Evolutionary conservation across 2,113 vertebrate species (phyloP).

Genomic region (Salvelinus sp.): DNA sequence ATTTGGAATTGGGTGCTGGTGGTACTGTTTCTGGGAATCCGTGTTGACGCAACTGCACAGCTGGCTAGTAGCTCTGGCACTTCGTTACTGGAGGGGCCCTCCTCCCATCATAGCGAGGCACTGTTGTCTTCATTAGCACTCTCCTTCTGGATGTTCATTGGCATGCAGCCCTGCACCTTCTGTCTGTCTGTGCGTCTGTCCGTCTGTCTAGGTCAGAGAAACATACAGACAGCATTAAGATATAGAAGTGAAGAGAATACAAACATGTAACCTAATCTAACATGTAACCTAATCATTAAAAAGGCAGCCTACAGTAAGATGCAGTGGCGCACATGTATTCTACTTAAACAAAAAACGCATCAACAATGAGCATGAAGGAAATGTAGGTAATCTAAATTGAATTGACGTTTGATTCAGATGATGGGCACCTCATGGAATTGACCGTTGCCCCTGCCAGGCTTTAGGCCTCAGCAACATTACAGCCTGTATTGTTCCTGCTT

Average conservation of each 20-base stretch:
- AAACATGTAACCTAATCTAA: too few species aligned
- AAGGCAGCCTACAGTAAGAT: too few species aligned
- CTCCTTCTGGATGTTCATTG: constrained; percentile 7
- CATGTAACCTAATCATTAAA: too few species aligned
- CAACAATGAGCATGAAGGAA: background rate
- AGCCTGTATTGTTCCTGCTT: too few species aligned
- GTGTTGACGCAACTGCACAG: constrained; percentile 5
- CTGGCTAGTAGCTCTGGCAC: background rate
- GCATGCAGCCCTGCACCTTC: background rate
- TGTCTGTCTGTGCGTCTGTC: background rate
- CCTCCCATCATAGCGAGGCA: too few species aligned
- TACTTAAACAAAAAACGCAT: constrained; percentile 17
- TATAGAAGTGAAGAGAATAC: too few species aligned
- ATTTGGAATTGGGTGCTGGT: background rate
- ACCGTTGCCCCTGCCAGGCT: too few species aligned
- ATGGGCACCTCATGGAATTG: too few species aligned
- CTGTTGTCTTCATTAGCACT: constrained; percentile 1
- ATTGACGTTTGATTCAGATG: too few species aligned
- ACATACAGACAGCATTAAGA: too few species aligned
- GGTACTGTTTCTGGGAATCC: background rate
- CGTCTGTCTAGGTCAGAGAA: background rate
- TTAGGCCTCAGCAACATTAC: too few species aligned
- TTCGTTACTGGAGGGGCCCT: background rate
- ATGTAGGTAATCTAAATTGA: too few species aligned
- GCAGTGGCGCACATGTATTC: constrained; percentile 14